A percentile compares a stretch with the other conserved stretches of the same genome.
Evolutionary conservation across 2,797 vertebrate species (phyloP).

Genomic region (Arrhamphus sclerolepis): DNA sequence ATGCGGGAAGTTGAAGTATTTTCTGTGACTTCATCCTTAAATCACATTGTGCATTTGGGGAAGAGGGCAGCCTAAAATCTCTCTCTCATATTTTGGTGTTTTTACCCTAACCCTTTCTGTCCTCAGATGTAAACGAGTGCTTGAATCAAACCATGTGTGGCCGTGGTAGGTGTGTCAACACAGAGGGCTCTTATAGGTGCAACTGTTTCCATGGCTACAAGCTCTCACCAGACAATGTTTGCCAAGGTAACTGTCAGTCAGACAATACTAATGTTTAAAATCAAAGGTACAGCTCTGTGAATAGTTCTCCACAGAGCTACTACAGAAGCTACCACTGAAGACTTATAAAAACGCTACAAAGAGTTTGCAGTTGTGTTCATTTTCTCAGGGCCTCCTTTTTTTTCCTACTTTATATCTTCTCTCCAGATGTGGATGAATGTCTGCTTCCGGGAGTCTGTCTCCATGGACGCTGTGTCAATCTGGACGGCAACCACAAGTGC

Average conservation of each 20-base stretch:
- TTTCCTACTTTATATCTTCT: constrained; percentile 23
- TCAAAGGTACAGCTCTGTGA: constrained; percentile 42
- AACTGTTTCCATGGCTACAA: constrained; percentile 86
- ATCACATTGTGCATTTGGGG: neutral
- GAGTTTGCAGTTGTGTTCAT: constrained; percentile 31
- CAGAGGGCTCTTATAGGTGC: constrained; percentile 87
- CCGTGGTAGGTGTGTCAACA: constrained; percentile 85
- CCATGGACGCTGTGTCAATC: constrained; percentile 86
- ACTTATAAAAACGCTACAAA: constrained; percentile 45
- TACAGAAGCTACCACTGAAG: constrained; percentile 42
- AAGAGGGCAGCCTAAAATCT: constrained; percentile 3
- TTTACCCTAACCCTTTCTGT: constrained; percentile 22
- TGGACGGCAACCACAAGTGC: constrained; percentile 87
- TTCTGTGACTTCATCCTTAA: neutral
- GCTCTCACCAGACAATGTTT: constrained; percentile 76
- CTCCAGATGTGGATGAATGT: constrained; percentile 87
- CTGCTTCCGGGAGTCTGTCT: constrained; percentile 78
- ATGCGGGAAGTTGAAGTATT: neutral
- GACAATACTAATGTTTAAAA: constrained; percentile 3
- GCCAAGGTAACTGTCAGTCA: constrained; percentile 81
- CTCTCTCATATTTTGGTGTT: constrained; percentile 6
- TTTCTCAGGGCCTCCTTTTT: constrained; percentile 28
- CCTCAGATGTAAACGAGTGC: constrained; percentile 88
- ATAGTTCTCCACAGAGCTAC: constrained; percentile 36
- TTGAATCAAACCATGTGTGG: constrained; percentile 80